Base-by-base conservation (phyloP, 2,113 vertebrate genomes). In the Brachionichthys hirsutus region DNA sequence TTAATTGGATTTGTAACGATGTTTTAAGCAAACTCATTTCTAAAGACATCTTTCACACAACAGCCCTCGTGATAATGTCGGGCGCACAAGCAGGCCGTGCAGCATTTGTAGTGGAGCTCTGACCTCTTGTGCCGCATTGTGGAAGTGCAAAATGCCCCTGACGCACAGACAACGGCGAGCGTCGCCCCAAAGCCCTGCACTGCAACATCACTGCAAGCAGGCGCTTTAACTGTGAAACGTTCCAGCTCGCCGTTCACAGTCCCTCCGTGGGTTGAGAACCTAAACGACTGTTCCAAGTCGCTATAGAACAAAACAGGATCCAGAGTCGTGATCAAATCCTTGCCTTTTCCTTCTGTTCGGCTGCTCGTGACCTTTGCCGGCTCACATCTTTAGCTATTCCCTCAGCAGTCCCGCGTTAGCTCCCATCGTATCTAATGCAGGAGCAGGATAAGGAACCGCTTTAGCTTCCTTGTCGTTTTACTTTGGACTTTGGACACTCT, bases 1-100 rank as follows among this genome's bases (percentile, higher is more conserved):
- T 85, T 88, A 88, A 88, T 85, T 86, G 75, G 73, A 89, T 91
- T 88, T 86, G 75, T 83, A 84, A 88, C 87, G 52, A 86, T 73
- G 75, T 86, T 89, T 87, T 73, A 82, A 79, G 58, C 70, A 77
- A 85, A 86, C 80, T 80, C 86, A 85, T 84, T 89, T 86, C 70
- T 74, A 52, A 62, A 79, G 76, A 84, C 79, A 79, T 87, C 71
- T 88, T 70, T 74, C 71, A 77, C 62, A 75, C 69, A 60, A 53
- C 49, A 70, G 66, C 51, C 73, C 73, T 62, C 41, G 20, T 64
- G 85, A 84, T 84, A 86, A 86, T 78, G 70, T 64, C 61, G 59
- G 52, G 77, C 59, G 77, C 24, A 58, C 22, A 14, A 10, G n/a
- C 9, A 12, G 35, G 9, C 24, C 18, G 17, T 55, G 44, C 18